phyloP scores from a whole-genome alignment of 1,140 invertebrate species.

The Sitobion miscanthi region DNA sequence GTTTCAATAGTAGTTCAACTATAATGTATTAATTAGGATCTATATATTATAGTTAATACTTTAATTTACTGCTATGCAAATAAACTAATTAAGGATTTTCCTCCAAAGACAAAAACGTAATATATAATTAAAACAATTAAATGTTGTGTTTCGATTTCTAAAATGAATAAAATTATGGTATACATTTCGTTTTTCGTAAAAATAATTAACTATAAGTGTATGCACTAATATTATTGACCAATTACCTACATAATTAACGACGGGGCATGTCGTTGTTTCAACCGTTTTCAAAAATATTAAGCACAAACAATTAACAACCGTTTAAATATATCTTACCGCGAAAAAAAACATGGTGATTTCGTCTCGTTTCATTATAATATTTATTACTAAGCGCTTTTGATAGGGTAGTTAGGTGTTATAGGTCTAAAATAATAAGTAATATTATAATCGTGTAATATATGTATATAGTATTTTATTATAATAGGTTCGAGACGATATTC shows the following conservation, averaged over 20 bases:
- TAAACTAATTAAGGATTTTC: neutral
- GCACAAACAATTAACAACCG: neutral
- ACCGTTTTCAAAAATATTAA: neutral
- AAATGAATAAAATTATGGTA: neutral
- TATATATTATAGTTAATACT: neutral
- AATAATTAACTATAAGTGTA: neutral
- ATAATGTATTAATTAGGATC: too few relatives aligned
- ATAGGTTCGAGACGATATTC: neutral
- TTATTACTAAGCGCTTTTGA: neutral
- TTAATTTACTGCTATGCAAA: neutral
- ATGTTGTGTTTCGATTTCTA: neutral
- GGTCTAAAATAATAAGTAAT: neutral
- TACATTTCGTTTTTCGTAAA: neutral
- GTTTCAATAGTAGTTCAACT: neutral
- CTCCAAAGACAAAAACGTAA: neutral
- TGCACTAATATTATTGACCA: neutral
- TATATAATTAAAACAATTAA: neutral
- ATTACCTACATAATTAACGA: neutral
- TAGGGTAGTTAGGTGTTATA: neutral
- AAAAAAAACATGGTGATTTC: neutral
- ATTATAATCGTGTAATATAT: neutral
- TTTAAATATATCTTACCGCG: neutral
- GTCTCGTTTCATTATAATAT: neutral
- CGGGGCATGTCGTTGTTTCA: neutral
- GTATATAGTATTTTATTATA: neutral